Base-by-base conservation (phyloP, 2,113 vertebrate genomes). In the Donacobius atricapilla region DNA sequence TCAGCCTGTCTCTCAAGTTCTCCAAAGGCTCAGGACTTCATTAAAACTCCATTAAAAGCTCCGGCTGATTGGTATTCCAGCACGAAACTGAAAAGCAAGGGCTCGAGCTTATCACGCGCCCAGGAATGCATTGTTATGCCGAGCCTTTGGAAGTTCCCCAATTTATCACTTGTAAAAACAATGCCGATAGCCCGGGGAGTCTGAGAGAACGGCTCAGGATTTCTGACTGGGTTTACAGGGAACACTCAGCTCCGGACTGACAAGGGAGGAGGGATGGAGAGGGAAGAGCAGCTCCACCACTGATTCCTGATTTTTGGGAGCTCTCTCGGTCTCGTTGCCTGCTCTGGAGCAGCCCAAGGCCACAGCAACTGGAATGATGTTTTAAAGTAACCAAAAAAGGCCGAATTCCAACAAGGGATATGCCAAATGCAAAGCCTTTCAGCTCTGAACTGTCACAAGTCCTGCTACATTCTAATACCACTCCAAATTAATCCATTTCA, bases 361-460 rank as follows among this genome's bases (percentile, higher is more conserved):
- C n/a, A 37, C 44, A 19, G 54, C 28, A 84, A 8, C 4, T 2
- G 2, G 28, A 18, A 37, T 3, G 0, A 2, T 37, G 23, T 7
- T 51, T 48, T 19, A 20, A 53, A 54, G 2, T 3, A 11, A 48
- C 16, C 6, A 72, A 30, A 61, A 68, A 14, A 37, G 2, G 7
- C 22, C 33, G 13, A 37, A n/a, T 44, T 16, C 19, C 18, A 30
- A 7, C 10, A 23, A 24, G 22, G n/a, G n/a, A 4, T 6, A 5
- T 20, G 7, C 44, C 45, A 73, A 3, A 2, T 6, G 10, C 33
- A 77, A 78, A 75, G 3, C 10, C 6, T 47, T 72, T 10, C n/a
- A 20, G 15, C 16, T 27, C 13, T 15, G 33, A 19, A 11, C 20
- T 44, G 7, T 42, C 50, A 22, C 23, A 18, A 66, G 3, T n/a